Evolutionary conservation across 2,888 invertebrate genomes (phyloP).

Genomic region (Tyria jacobaeae): DNA sequence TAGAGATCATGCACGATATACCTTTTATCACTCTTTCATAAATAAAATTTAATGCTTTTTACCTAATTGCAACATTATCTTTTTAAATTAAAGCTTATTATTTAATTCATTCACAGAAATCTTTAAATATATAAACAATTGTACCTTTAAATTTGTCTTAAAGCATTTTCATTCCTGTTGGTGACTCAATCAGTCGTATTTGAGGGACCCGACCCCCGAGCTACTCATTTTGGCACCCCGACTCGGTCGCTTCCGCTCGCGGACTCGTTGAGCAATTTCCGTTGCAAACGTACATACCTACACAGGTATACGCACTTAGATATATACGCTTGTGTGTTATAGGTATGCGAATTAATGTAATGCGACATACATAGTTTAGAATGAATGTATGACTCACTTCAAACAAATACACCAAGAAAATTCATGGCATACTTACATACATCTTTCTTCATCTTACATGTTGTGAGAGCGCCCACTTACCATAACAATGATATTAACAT

Average conservation of each 20-base stretch:
- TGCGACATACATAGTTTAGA: not conserved
- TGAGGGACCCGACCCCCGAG: conserved; percentile 23
- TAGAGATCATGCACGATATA: too few species aligned
- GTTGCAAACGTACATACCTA: conserved; percentile 39
- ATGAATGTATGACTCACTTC: not conserved
- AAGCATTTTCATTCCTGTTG: conserved; percentile 16
- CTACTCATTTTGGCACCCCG: conserved; percentile 47
- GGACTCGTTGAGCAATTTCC: conserved; percentile 70
- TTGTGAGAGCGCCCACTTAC: too few species aligned
- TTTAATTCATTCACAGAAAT: not conserved
- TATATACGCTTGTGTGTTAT: conserved; percentile 3
- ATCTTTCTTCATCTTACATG: not conserved
- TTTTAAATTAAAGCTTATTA: not conserved
- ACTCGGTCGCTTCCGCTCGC: conserved; percentile 58
- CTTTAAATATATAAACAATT: not conserved
- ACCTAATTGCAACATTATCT: not conserved
- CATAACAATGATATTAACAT: too few species aligned
- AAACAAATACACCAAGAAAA: not conserved
- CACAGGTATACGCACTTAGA: conserved; percentile 19
- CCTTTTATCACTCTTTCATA: too few species aligned
- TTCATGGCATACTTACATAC: not conserved
- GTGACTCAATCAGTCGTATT: conserved; percentile 31
- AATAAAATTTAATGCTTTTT: not conserved
- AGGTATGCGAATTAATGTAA: conserved; percentile 1
- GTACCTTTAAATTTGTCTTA: not conserved